Evolutionary conservation across 1,140 invertebrate genomes (phyloP).

Genomic region (Acromyrmex echinatior): DNA sequence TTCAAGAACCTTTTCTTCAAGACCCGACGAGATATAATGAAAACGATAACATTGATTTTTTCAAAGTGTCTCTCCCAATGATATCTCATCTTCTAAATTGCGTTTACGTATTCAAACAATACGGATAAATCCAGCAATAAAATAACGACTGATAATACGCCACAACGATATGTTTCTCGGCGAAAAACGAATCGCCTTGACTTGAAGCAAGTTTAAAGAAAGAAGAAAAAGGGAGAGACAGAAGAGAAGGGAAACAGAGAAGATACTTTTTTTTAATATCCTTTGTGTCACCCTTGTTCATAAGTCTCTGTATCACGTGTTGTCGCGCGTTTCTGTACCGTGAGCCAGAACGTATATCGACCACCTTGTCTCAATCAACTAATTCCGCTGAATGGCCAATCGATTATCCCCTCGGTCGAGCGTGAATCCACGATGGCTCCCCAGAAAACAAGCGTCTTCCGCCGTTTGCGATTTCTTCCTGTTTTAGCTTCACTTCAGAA

Average conservation of each 20-base stretch:
- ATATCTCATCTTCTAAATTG: background rate
- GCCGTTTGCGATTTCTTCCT: conserved; percentile 41
- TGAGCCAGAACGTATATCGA: conserved; percentile 32
- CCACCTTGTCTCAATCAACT: conserved; percentile 62
- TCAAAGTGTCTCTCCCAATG: background rate
- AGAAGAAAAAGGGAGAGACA: background rate
- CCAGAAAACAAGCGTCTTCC: conserved; percentile 56
- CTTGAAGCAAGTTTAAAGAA: conserved; percentile 13
- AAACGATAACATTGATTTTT: background rate
- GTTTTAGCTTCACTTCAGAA: conserved; percentile 9
- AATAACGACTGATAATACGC: background rate
- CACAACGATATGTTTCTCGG: background rate
- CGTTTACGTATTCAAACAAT: background rate
- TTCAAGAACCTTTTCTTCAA: background rate
- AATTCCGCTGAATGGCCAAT: conserved; percentile 74
- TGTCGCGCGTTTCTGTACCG: conserved; percentile 21
- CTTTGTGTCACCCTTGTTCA: background rate
- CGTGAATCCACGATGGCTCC: conserved; percentile 61
- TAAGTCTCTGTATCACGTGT: conserved; percentile 22
- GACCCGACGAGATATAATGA: background rate
- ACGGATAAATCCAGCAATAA: background rate
- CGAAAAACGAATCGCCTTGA: background rate
- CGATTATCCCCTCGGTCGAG: conserved; percentile 73
- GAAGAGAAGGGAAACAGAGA: background rate
- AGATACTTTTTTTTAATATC: conserved; percentile 10